Evolutionary conservation across 2,888 invertebrate species (phyloP).

Genomic region (Lycia hirtaria): DNA sequence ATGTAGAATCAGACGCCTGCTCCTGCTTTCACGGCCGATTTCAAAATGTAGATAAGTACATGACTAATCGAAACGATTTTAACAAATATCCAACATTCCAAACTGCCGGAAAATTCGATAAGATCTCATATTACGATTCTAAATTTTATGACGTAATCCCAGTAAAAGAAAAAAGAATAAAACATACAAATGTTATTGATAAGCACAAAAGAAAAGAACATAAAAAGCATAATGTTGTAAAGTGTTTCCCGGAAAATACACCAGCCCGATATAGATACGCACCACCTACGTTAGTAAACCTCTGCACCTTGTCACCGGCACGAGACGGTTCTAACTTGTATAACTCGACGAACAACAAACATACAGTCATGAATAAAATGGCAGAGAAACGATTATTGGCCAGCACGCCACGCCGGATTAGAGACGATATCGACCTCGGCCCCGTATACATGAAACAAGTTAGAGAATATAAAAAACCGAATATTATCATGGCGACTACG

Average conservation of each 20-base stretch:
- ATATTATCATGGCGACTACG: slow-evolving; percentile 26
- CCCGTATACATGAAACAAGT: slow-evolving; percentile 53
- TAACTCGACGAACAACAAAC: slow-evolving; percentile 29
- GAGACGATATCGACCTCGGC: slow-evolving; percentile 54
- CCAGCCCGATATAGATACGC: slow-evolving; percentile 34
- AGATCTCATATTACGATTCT: slow-evolving; percentile 63
- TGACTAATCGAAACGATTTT: slow-evolving; percentile 34
- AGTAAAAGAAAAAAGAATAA: slow-evolving; percentile 64
- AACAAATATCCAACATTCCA: slow-evolving; percentile 30
- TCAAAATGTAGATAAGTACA: slow-evolving; percentile 62
- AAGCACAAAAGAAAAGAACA: slow-evolving; percentile 46
- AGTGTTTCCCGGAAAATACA: slow-evolving; percentile 50
- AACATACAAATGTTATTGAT: slow-evolving; percentile 46
- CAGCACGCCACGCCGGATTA: slow-evolving; percentile 34
- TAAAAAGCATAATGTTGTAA: slow-evolving; percentile 41
- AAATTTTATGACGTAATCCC: slow-evolving; percentile 70
- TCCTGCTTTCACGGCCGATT: slow-evolving; percentile 67
- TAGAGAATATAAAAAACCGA: slow-evolving; percentile 7
- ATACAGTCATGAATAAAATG: slow-evolving; percentile 31
- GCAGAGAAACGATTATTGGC: slow-evolving; percentile 30
- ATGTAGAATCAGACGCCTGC: slow-evolving; percentile 59
- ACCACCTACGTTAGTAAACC: slow-evolving; percentile 39
- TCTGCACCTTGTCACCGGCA: slow-evolving; percentile 37
- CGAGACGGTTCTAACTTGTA: slow-evolving; percentile 15
- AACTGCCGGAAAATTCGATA: slow-evolving; percentile 39